A percentile compares a stretch with the other conserved stretches of the same genome.
Evolutionary conservation across 2,888 invertebrate species (phyloP).

Genomic region (Criorhina ranunculi): DNA sequence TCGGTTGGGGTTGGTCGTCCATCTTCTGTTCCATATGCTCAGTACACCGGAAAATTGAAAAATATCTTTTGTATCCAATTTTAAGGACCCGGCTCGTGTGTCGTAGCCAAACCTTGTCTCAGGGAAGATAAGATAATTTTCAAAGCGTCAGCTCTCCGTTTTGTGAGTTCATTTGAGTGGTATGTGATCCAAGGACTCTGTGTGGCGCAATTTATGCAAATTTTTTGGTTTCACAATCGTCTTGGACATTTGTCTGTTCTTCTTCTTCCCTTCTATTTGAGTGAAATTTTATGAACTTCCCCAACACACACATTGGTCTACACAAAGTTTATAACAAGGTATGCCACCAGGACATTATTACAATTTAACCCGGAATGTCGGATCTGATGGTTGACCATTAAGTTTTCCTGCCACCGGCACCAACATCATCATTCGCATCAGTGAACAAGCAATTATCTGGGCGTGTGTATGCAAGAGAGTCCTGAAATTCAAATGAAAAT

Average conservation of each 20-base stretch:
- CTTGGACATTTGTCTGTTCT: slow-evolving; percentile 40
- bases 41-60: slow-evolving; percentile 73
- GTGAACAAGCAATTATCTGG: slow-evolving; percentile 66
- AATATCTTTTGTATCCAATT: slow-evolving; percentile 65
- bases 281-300: slow-evolving; percentile 44
- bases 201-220: slow-evolving; percentile 49
- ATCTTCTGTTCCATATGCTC: slow-evolving; percentile 34
- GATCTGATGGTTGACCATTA: slow-evolving; percentile 66
- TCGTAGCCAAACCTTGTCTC: slow-evolving; percentile 52
- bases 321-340: slow-evolving; percentile 56
- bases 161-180: slow-evolving; percentile 54
- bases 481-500: slow-evolving; percentile 58
- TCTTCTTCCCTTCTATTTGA: slow-evolving; percentile 7
- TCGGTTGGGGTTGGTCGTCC: slow-evolving; percentile 3
- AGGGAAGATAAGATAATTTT: slow-evolving; percentile 60
- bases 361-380: slow-evolving; percentile 55
- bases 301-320: slow-evolving; percentile 1
- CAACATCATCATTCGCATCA: slow-evolving; percentile 66
- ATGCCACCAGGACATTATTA: slow-evolving; percentile 60
- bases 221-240: slow-evolving; percentile 14
- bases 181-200: slow-evolving; percentile 13
- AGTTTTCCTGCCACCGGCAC: slow-evolving; percentile 29
- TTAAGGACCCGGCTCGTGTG: slow-evolving; percentile 36
- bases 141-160: slow-evolving; percentile 55
- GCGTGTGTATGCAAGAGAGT: slow-evolving; percentile 23